These are phyloP conservation scores for Platycercus adscitus DNA, from an alignment of 2,113 vertebrate species.

Conservation along the genomic window DNA sequence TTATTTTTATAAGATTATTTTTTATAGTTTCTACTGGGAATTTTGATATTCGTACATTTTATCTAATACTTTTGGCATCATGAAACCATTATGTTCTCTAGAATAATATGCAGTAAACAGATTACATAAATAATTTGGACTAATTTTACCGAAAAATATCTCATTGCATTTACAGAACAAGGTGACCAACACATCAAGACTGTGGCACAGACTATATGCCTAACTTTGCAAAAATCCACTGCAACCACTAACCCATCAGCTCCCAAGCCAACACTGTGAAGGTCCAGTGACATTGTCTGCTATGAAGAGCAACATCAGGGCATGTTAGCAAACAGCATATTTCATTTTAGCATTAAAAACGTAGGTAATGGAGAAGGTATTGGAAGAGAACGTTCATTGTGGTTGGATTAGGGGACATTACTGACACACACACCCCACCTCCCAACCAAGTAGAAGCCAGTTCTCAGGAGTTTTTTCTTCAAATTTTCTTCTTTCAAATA, in stretches of 20 bases:
- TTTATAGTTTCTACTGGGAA: neutral
- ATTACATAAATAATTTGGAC: neutral
- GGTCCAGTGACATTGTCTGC: neutral
- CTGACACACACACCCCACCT: neutral
- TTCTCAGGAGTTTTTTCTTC: neutral
- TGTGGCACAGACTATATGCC: neutral
- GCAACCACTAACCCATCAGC: neutral
- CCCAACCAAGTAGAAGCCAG: neutral
- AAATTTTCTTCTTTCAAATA: neutral
- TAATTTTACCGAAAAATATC: neutral
- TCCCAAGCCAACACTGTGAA: neutral
- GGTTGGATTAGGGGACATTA: neutral
- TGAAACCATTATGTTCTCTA: neutral
- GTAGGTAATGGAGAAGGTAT: neutral
- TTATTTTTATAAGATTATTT: neutral
- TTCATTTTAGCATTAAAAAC: neutral
- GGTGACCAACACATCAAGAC: neutral
- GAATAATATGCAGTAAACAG: neutral
- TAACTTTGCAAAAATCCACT: neutral
- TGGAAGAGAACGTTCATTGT: neutral
- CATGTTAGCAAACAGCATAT: neutral
- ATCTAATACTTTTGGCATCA: neutral
- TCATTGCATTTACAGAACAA: neutral
- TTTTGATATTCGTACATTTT: neutral
- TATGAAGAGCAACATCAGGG: neutral